Conservation (phyloP, 2,888 invertebrate species). For the Candidula unifasciata region DNA sequence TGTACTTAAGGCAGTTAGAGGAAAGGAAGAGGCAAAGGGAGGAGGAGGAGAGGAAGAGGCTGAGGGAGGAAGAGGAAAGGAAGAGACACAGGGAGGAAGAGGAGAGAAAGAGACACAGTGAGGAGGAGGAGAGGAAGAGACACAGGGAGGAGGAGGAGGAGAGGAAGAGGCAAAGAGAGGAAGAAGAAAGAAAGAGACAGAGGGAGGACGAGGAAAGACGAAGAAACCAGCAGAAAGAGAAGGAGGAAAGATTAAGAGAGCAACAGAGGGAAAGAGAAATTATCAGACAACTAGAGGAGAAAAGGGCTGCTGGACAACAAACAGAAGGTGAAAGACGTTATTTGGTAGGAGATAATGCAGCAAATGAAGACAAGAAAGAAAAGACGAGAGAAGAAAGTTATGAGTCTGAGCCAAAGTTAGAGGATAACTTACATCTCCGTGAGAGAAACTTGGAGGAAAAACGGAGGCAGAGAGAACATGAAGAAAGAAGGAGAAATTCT, state of each 20-base stretch:
- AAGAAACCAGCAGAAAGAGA: not conserved
- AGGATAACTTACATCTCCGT: conserved; percentile 6
- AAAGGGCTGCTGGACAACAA: not conserved
- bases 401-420: not conserved
- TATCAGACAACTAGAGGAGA: not conserved
- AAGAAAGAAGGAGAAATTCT: conserved; percentile 31
- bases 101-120: conserved; percentile 9
- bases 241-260: not conserved
- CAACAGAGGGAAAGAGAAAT: not conserved
- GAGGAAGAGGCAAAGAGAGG: not conserved
- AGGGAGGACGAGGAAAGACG: conserved; percentile 21
- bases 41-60: conserved; percentile 31
- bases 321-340: not conserved
- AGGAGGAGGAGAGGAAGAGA: conserved; percentile 4
- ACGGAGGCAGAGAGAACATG: conserved; percentile 14
- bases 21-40: conserved; percentile 48
- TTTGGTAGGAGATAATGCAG: not conserved
- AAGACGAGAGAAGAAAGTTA: conserved; percentile 11
- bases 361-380: not conserved
- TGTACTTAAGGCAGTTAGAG: conserved; percentile 30
- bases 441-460: conserved; percentile 19
- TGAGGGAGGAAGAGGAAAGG: conserved; percentile 14
- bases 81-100: conserved; percentile 17
- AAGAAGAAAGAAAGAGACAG: conserved; percentile 11
- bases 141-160: not conserved